Percentiles rank a stretch among this genome's conserved stretches.
These are phyloP conservation scores for Mormyrus lacerda DNA, from an alignment of 2,113 vertebrate species.

Conservation along the genomic window DNA sequence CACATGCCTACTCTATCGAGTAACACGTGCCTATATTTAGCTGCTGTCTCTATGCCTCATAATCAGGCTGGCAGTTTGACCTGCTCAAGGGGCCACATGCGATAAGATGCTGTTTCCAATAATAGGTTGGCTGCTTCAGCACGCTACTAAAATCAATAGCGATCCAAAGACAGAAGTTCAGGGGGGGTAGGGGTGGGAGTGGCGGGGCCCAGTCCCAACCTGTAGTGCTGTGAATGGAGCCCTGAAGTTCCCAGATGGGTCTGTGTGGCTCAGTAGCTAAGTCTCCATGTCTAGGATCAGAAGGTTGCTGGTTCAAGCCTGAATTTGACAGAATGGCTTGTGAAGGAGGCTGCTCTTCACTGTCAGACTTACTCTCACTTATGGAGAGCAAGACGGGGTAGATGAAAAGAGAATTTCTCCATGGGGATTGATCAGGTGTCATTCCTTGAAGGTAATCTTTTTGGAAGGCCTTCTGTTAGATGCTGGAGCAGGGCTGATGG, in stretches of 20 bases:
- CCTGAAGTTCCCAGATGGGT: neutral
- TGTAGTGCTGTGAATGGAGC: constrained; percentile 6
- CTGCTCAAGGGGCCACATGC: constrained; percentile 28
- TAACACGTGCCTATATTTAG: constrained; percentile 57
- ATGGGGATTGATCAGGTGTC: neutral
- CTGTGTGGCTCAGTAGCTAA: neutral
- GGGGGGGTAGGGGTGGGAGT: neutral
- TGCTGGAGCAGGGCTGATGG: neutral
- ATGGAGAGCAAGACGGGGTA: neutral
- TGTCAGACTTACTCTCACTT: neutral
- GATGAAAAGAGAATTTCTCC: neutral
- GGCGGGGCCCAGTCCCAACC: neutral
- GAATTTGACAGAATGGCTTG: neutral
- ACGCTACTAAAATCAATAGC: constrained; percentile 6
- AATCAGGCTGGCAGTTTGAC: constrained; percentile 49
- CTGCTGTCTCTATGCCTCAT: constrained; percentile 56
- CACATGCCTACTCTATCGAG: constrained; percentile 44
- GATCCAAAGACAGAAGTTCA: neutral
- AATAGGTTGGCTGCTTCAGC: constrained; percentile 29
- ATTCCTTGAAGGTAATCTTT: neutral
- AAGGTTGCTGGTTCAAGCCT: neutral
- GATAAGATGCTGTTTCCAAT: constrained; percentile 37
- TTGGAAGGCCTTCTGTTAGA: neutral
- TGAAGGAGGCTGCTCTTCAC: neutral
- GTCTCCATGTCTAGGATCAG: neutral